Evolutionary conservation across 2,797 vertebrate genomes (phyloP), one percentile per base, ranked within the genome.

Genomic region (Hoplostethus mediterraneus): DNA sequence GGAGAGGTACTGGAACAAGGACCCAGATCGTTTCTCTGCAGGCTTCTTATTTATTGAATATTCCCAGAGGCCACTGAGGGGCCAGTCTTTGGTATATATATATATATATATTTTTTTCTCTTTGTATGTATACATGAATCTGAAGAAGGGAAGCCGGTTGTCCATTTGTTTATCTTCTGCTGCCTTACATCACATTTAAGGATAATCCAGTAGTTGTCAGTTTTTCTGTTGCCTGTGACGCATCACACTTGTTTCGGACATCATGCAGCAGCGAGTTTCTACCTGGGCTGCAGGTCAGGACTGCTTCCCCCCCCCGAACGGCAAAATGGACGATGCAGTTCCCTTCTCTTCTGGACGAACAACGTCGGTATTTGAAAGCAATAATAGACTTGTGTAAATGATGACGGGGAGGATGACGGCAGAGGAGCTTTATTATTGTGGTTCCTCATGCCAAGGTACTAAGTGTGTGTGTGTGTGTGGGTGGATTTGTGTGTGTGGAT

Each of bases 391-490:
- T 54, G 30, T 82, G 16, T 68, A 65, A 76, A 85, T 75, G 74
- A 70, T 82, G 45, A 67, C 55, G 74, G 63, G 77, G 73, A 80
- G 79, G 75, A 88, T 81, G 81, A 85, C 81, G 84, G 76, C 75
- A 73, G 80, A 82, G 75, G 76, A 81, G 73, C 76, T 78, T 62
- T 84, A 63, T n/a, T 49, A 70, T 75, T 84, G 73, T 82, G 52
- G 66, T 77, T 89, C 76, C 59, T 83, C 13, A 25, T 68, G 61
- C 76, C 59, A 84, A 83, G 93, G 93, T 94, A 94, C 92, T 82
- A 4, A 17, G 28, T 73, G 42, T 74, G 75, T 74, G 63, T 64
- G 47, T 61, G 73, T 48, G 48, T 30, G n/a, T n/a, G n/a, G n/a
- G 30, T 42, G 57, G 49, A 52, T 38, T 14, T 10, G 10, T 52